phyloP scores from a whole-genome alignment of 2,113 vertebrate species.

The Boulengerochromis microlepis region DNA sequence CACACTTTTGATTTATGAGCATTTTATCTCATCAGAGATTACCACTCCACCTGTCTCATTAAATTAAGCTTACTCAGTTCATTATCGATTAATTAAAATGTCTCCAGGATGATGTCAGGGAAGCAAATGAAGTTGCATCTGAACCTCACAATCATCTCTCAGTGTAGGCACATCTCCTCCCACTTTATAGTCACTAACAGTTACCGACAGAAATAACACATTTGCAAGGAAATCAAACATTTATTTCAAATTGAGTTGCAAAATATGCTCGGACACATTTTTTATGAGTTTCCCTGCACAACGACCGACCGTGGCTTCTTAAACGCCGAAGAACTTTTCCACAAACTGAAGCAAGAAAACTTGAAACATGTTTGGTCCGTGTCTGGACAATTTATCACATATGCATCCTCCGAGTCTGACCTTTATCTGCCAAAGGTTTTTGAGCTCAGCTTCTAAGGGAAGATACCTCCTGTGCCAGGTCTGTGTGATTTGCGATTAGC shows the following conservation, averaged over 20 bases:
- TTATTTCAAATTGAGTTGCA: background rate
- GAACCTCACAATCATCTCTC: background rate
- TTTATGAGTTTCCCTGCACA: background rate
- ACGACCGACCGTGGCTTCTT: background rate
- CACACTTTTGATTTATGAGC: background rate
- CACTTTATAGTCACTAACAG: background rate
- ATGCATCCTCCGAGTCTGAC: slow-evolving; percentile 56
- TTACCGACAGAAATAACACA: background rate
- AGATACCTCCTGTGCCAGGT: slow-evolving; percentile 55
- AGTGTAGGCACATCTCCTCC: background rate
- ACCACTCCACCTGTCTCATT: slow-evolving; percentile 7
- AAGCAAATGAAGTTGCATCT: slow-evolving; percentile 34
- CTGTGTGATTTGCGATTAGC: slow-evolving; percentile 73
- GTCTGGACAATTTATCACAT: background rate
- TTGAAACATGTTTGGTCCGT: background rate
- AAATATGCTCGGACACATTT: background rate
- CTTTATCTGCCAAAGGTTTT: slow-evolving; percentile 70
- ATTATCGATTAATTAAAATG: slow-evolving; percentile 32
- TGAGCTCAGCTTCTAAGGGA: slow-evolving; percentile 72
- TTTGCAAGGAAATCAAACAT: background rate
- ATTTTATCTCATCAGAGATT: background rate
- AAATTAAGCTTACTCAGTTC: slow-evolving; percentile 25
- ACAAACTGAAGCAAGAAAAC: background rate
- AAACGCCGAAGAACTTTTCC: background rate
- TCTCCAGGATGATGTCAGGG: slow-evolving; percentile 28